Evolutionary conservation across 2,113 vertebrate genomes (phyloP).

Genomic region (Ageneiosus marmoratus): DNA sequence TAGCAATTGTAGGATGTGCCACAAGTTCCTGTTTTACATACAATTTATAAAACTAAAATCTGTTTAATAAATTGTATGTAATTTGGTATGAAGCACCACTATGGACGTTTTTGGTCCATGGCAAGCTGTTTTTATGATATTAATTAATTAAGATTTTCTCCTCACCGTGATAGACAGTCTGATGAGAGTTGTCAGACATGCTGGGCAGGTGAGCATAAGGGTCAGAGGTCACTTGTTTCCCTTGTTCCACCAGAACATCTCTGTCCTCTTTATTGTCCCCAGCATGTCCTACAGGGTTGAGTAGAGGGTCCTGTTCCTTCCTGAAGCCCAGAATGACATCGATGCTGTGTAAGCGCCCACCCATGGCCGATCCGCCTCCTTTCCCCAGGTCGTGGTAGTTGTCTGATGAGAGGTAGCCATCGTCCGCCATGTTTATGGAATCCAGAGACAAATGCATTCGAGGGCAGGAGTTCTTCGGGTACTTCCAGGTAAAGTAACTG

Average conservation of each 20-base stretch:
- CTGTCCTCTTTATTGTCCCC: slow-evolving; percentile 58
- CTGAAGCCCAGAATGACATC: slow-evolving; percentile 80
- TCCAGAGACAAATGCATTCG: slow-evolving; percentile 80
- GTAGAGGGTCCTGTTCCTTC: slow-evolving; percentile 76
- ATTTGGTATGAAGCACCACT: not conserved
- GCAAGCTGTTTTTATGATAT: not conserved
- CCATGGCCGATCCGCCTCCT: slow-evolving; percentile 63
- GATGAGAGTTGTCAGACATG: slow-evolving; percentile 58
- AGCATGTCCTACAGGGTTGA: slow-evolving; percentile 60
- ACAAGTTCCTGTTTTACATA: not conserved
- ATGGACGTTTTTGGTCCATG: not conserved
- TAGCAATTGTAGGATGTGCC: not conserved
- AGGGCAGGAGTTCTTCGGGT: slow-evolving; percentile 35
- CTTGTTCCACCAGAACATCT: slow-evolving; percentile 55
- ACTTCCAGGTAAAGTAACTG: not conserved
- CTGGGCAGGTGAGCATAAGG: slow-evolving; percentile 65
- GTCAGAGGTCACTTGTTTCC: slow-evolving; percentile 51
- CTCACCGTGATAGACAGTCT: slow-evolving; percentile 70
- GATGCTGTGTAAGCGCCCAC: slow-evolving; percentile 75
- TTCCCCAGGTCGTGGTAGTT: slow-evolving; percentile 76
- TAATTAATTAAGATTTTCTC: not conserved
- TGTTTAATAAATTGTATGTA: not conserved
- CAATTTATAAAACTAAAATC: not conserved
- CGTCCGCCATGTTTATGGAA: slow-evolving; percentile 74
- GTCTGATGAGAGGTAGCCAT: slow-evolving; percentile 69